Conservation (phyloP, 2,113 vertebrate genomes). For the Equus przewalskii region DNA sequence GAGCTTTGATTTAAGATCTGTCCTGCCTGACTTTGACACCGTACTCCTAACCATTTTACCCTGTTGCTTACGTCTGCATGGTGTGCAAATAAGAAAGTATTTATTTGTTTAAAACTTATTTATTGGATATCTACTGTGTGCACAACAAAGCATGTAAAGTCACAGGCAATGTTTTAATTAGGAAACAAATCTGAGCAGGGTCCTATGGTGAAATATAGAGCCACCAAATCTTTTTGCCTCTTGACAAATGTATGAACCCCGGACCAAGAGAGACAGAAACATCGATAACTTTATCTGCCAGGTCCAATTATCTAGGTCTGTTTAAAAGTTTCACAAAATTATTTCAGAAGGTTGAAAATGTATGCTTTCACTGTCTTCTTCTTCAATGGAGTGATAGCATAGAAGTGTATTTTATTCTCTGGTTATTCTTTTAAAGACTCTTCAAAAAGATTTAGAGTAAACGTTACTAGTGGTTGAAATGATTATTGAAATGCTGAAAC, state of each 20-base stretch:
- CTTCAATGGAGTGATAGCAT: not conserved
- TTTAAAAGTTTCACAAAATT: not conserved
- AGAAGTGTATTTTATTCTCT: not conserved
- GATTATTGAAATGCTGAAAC: conserved; percentile 26
- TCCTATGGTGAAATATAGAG: not conserved
- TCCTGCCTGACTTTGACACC: not conserved
- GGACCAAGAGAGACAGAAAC: not conserved
- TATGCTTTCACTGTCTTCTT: not conserved
- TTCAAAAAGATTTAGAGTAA: conserved; percentile 7
- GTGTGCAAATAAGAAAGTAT: not conserved
- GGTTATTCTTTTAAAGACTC: conserved; percentile 56
- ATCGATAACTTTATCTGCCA: not conserved
- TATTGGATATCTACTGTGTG: not conserved
- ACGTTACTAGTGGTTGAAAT: not conserved
- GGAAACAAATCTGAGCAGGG: not conserved
- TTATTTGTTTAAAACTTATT: conserved; percentile 41
- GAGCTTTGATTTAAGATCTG: not conserved
- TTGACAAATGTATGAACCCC: not conserved
- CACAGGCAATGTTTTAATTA: not conserved
- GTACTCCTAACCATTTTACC: not conserved
- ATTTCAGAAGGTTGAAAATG: not conserved
- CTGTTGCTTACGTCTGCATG: not conserved
- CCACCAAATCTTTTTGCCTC: not conserved
- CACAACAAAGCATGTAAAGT: not conserved
- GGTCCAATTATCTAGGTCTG: not conserved